A percentile compares a stretch with the other conserved stretches of the same genome.
Conservation (phyloP, 1,140 invertebrate genomes). For the Venturia canescens region DNA sequence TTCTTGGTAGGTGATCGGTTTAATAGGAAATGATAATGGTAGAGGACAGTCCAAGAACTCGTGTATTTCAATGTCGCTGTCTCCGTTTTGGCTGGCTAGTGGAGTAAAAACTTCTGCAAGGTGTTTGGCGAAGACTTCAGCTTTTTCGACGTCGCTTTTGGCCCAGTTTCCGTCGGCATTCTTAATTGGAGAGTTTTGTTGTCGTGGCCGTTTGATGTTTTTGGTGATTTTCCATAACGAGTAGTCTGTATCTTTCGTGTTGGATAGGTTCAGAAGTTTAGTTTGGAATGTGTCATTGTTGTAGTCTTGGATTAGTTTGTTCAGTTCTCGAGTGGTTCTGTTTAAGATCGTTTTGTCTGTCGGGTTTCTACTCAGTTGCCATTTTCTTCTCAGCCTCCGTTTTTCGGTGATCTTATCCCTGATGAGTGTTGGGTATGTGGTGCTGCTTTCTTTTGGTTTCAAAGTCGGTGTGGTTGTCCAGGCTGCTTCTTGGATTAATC, state of each 20-base stretch:
- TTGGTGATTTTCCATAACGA: conserved; percentile 1
- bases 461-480: conserved; percentile 28
- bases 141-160: conserved; percentile 19
- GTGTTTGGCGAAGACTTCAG: not conserved
- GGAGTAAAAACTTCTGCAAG: not conserved
- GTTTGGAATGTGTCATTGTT: not conserved
- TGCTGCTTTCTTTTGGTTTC: too few relatives aligned
- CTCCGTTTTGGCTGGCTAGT: not conserved
- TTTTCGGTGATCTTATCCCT: not conserved
- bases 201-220: not conserved
- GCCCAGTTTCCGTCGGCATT: not conserved
- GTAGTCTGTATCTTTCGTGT: not conserved
- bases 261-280: conserved; percentile 10
- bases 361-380: conserved; percentile 12
- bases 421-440: not conserved
- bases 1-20: too few relatives aligned
- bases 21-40: not conserved
- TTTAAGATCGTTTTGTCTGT: conserved; percentile 36
- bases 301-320: not conserved
- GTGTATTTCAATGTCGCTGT: not conserved
- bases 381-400: conserved; percentile 23
- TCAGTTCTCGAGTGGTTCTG: conserved; percentile 1
- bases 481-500: conserved; percentile 53
- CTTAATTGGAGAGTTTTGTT: not conserved
- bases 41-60: not conserved